phyloP scores from a whole-genome alignment of 2,113 vertebrate genomes.

The Polyodon spathula region DNA sequence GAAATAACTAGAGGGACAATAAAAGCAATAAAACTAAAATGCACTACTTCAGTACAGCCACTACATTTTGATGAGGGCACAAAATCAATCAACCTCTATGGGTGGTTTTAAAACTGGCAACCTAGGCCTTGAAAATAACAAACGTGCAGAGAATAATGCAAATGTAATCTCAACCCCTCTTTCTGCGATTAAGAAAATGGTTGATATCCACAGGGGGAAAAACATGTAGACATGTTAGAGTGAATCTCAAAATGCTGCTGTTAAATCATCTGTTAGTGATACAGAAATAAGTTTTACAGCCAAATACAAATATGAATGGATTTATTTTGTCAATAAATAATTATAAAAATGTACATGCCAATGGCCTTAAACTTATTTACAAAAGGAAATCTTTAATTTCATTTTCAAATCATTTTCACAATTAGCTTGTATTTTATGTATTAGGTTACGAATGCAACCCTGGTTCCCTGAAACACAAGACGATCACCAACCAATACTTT shows the following conservation, averaged over 20 bases:
- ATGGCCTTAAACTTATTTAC: too few species aligned
- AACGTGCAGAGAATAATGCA: slow-evolving; percentile 1
- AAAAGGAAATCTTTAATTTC: too few species aligned
- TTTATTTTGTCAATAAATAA: too few species aligned
- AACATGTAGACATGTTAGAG: neutral
- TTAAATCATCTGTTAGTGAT: neutral
- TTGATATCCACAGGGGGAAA: neutral
- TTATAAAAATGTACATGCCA: too few species aligned
- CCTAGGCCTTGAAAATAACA: neutral
- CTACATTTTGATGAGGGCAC: neutral
- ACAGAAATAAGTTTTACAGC: too few species aligned
- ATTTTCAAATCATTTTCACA: too few species aligned
- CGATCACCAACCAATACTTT: too few species aligned
- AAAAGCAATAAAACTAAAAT: neutral
- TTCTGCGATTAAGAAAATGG: neutral
- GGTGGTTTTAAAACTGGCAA: neutral
- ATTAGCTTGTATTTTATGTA: too few species aligned
- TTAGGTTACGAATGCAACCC: too few species aligned
- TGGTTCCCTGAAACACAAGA: too few species aligned
- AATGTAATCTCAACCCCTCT: neutral
- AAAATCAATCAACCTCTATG: slow-evolving; percentile 1
- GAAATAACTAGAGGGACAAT: neutral
- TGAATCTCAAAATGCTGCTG: neutral
- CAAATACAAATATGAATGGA: too few species aligned
- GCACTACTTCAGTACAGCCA: neutral